These are phyloP conservation scores for Bombyx mandarina DNA, from an alignment of 1,140 invertebrate species.

Conservation along the genomic window DNA sequence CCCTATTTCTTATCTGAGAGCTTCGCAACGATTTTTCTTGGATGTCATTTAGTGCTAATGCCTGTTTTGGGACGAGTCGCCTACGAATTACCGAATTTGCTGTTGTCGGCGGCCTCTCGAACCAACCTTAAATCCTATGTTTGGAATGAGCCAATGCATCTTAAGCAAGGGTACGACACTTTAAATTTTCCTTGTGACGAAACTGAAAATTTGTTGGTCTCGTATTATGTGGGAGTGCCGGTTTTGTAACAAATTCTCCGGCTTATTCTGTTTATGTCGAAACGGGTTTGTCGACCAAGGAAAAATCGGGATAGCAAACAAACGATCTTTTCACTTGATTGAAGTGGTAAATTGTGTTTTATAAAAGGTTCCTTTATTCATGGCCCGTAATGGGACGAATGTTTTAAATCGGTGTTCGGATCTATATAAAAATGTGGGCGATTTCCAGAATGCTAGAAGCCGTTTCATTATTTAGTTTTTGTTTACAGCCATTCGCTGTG, in stretches of 20 bases:
- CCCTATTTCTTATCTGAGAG: slow-evolving; percentile 49
- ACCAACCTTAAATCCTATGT: slow-evolving; percentile 54
- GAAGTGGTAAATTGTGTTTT: slow-evolving; percentile 6
- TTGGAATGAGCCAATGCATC: slow-evolving; percentile 65
- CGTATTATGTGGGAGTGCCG: slow-evolving; percentile 8
- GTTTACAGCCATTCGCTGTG: not conserved
- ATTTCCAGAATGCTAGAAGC: too few species aligned
- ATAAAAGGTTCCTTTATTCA: not conserved
- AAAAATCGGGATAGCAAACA: slow-evolving; percentile 8
- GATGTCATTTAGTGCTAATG: slow-evolving; percentile 67
- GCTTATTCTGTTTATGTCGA: slow-evolving; percentile 11
- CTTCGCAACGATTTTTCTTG: slow-evolving; percentile 54
- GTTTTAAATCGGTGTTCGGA: too few species aligned
- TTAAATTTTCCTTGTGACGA: slow-evolving; percentile 45
- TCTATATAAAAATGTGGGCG: too few species aligned
- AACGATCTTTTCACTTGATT: slow-evolving; percentile 9
- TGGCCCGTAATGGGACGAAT: too few species aligned
- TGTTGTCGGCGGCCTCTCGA: slow-evolving; percentile 37
- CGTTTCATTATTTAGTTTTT: not conserved
- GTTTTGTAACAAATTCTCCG: slow-evolving; percentile 11
- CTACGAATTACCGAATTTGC: slow-evolving; percentile 62
- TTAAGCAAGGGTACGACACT: slow-evolving; percentile 52
- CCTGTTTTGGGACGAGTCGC: slow-evolving; percentile 50
- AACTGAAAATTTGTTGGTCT: slow-evolving; percentile 26
- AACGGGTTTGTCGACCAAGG: slow-evolving; percentile 7